These are phyloP conservation scores for Mionectes macconnelli DNA, from an alignment of 2,113 vertebrate genomes.

Conservation along the genomic window DNA sequence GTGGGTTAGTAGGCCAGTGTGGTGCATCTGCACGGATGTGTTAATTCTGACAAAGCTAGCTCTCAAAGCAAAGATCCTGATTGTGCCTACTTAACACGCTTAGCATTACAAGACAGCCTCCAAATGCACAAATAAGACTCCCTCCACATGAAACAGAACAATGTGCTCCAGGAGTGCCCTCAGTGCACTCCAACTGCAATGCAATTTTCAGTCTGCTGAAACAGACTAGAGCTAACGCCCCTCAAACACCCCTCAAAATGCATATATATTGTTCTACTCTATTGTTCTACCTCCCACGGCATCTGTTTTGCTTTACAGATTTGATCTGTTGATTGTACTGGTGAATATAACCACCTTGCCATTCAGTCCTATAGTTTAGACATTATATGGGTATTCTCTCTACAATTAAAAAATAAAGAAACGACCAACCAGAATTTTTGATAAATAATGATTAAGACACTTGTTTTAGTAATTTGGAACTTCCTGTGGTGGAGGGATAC, in stretches of 20 bases:
- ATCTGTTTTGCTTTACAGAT: not conserved
- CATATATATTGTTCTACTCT: not conserved
- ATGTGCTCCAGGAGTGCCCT: not conserved
- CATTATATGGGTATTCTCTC: not conserved
- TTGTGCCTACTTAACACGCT: not conserved
- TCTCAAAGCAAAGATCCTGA: not conserved
- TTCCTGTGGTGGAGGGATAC: not conserved
- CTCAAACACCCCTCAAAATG: not conserved
- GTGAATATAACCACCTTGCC: not conserved
- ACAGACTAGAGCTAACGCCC: not conserved
- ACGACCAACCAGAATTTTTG: not conserved
- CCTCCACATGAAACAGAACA: not conserved
- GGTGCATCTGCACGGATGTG: not conserved
- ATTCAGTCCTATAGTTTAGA: not conserved
- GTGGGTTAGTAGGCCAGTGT: not conserved
- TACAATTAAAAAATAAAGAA: not conserved
- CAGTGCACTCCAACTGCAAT: not conserved
- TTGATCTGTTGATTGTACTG: not conserved
- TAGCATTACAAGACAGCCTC: not conserved
- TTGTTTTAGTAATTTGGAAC: not conserved
- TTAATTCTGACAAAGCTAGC: not conserved
- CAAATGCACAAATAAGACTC: not conserved
- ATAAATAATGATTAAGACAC: not conserved
- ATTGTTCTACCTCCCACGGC: not conserved
- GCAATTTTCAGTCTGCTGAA: not conserved